Percentiles rank a stretch among this genome's conserved stretches.
Evolutionary conservation across 2,113 vertebrate species (phyloP).

Genomic region (Lycocorax pyrrhopterus): DNA sequence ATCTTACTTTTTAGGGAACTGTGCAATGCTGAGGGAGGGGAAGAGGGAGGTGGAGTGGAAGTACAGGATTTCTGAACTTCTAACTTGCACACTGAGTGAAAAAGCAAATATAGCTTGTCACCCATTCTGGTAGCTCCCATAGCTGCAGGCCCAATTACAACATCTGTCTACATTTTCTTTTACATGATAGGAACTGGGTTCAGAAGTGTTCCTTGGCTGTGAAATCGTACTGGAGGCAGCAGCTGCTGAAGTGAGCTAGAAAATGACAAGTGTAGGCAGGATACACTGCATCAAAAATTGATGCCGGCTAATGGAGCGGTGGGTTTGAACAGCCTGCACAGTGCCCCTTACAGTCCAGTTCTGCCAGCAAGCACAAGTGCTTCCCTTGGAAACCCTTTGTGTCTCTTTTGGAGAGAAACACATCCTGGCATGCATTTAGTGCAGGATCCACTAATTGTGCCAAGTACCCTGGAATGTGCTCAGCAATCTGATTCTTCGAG

Average conservation of each 20-base stretch:
- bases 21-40: background rate
- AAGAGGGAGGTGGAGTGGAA: background rate
- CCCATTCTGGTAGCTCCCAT: background rate
- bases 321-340: background rate
- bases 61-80: background rate
- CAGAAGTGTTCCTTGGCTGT: background rate
- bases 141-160: background rate
- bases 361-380: background rate
- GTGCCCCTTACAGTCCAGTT: background rate
- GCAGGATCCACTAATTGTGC: background rate
- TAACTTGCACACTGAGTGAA: background rate
- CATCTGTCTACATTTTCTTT: slow-evolving; percentile 2
- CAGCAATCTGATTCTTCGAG: background rate
- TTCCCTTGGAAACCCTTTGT: background rate
- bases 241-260: slow-evolving; percentile 16
- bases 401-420: background rate
- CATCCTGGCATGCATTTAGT: background rate
- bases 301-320: background rate
- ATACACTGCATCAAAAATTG: slow-evolving; percentile 15
- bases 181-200: background rate
- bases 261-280: slow-evolving; percentile 16
- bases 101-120: background rate
- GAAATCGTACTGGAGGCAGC: slow-evolving; percentile 1
- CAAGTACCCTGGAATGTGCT: background rate
- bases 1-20: background rate